Base-by-base conservation (phyloP, 92 coral and sea anemone species). In the Zoanthus sansibaricus region DNA sequence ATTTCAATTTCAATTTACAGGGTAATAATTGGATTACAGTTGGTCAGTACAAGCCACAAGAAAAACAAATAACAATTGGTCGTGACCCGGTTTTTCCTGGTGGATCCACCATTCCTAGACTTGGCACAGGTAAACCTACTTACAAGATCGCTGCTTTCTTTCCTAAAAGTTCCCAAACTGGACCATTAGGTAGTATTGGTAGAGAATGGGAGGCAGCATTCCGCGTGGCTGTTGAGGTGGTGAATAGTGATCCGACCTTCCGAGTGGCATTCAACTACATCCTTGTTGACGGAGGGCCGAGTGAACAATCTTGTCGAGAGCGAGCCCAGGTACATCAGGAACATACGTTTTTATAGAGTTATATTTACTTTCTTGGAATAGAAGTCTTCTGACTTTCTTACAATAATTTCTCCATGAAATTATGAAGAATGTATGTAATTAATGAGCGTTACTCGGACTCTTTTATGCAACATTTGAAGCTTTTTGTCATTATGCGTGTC, bases 111-210 rank as follows among this genome's bases (percentile, higher is more conserved):
- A 97, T 97, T 76, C 99, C 98, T 0, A 88, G 91, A 20, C 91
- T 91, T 33, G 98, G 97, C 16, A 91, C 89, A 6, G 95, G 90
- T 7, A 91, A 96, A 83, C 99, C 98, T 30, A 95, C 99, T 42
- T 97, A 97, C 94, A 97, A 97, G 88, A 97, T 97, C 30, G 99
- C 99, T 1, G 99, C 99, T 18, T 97, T 97, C 89, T 97, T 97
- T 31, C 99, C 99, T 11, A 89, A 91, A 25, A 93, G 93, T 79
- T 75, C 73, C 42, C 94, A 93, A 12, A 93, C 91, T 7, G 97
- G 98, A 9, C 92, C 99, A 18, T 72, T 95, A 37, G 92, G 93
- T 44, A 93, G 88, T 74, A 94, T 97, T 77, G 99, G 97, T 4
- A 73, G 84, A 44, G 99, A 97, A 78, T 97, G 99, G 99, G 97